These are phyloP conservation scores for Pachliopta kotzebuea DNA, from an alignment of 2,888 invertebrate genomes.

Conservation along the genomic window DNA sequence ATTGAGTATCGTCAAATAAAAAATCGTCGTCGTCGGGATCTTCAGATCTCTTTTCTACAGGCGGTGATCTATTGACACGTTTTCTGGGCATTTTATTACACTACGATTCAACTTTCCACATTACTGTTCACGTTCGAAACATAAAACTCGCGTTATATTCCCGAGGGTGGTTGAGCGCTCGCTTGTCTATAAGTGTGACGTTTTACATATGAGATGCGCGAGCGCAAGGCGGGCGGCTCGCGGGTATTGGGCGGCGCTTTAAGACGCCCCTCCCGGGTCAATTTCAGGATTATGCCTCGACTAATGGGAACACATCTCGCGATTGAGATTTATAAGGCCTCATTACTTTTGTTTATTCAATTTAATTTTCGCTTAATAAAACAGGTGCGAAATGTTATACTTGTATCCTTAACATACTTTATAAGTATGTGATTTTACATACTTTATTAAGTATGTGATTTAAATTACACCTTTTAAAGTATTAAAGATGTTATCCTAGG, in stretches of 20 bases:
- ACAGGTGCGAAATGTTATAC: neutral
- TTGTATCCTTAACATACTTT: too few species aligned
- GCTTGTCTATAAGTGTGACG: conserved; percentile 47
- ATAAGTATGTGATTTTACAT: too few species aligned
- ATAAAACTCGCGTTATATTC: conserved; percentile 28
- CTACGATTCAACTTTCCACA: conserved; percentile 38
- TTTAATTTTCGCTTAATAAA: neutral
- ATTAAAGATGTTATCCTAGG: too few species aligned
- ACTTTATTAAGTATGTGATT: too few species aligned
- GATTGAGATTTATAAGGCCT: conserved; percentile 22
- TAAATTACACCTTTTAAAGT: too few species aligned
- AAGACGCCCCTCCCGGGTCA: conserved; percentile 60
- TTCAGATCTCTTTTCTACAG: conserved; percentile 57
- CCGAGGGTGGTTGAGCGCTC: conserved; percentile 33
- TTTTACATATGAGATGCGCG: conserved; percentile 60
- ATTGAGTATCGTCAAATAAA: conserved; percentile 70
- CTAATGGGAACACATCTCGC: conserved; percentile 43
- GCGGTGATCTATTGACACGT: conserved; percentile 58
- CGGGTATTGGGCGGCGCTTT: conserved; percentile 62
- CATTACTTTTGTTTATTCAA: conserved; percentile 32
- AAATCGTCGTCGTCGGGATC: conserved; percentile 71
- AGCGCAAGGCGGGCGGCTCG: conserved; percentile 62
- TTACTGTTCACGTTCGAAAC: conserved; percentile 35
- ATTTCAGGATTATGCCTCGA: conserved; percentile 48
- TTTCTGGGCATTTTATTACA: conserved; percentile 64